Conservation (phyloP, 1,140 invertebrate species). For the Lepidurus couesii region DNA sequence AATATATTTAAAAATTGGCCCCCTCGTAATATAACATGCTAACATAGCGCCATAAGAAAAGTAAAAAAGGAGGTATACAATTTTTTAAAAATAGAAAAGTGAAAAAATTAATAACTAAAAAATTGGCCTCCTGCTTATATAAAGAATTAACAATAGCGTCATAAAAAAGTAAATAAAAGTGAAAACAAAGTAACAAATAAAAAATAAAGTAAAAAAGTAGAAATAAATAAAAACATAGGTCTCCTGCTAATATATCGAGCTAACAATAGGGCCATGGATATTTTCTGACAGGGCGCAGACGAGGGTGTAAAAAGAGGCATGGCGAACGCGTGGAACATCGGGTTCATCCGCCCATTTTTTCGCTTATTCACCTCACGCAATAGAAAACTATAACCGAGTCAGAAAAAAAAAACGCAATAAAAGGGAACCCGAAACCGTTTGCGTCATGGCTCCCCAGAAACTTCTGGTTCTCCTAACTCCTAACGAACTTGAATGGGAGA, state of each 20-base stretch:
- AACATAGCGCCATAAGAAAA: no score
- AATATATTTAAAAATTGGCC: no score
- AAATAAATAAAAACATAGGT: neutral
- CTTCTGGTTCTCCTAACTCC: no score
- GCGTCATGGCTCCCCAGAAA: neutral
- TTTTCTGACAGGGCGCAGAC: conserved; percentile 14
- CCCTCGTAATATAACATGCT: no score
- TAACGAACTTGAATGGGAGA: no score
- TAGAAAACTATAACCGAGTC: neutral
- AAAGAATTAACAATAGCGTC: no score
- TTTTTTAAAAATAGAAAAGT: no score
- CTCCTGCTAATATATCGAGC: neutral
- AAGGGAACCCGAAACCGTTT: neutral
- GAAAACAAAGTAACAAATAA: neutral
- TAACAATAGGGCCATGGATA: neutral
- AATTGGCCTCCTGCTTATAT: no score
- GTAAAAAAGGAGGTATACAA: no score
- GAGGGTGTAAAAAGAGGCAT: conserved; percentile 5
- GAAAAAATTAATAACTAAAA: no score
- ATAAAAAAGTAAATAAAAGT: no score
- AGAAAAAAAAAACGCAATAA: neutral
- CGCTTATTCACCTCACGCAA: neutral
- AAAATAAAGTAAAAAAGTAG: neutral
- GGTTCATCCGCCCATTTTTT: conserved; percentile 2
- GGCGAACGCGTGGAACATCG: neutral